A percentile compares a stretch with the other conserved stretches of the same genome.
Evolutionary conservation across 2,888 invertebrate genomes (phyloP).

Genomic region (Laspeyria flexula): DNA sequence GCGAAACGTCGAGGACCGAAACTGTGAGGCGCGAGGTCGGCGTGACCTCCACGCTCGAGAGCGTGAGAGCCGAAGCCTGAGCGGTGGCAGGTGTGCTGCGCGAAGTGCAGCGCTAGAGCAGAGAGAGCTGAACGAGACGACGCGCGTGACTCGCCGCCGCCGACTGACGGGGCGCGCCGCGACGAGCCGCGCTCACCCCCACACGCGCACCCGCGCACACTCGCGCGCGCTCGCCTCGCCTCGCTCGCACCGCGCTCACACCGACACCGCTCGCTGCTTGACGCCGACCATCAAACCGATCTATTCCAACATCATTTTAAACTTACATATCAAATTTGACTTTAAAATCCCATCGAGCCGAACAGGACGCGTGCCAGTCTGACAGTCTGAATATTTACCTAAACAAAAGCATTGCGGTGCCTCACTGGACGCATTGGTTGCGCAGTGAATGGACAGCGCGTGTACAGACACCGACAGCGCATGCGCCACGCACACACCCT

Average conservation of each 20-base stretch:
- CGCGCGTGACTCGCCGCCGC: slow-evolving; percentile 84
- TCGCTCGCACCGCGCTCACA: slow-evolving; percentile 35
- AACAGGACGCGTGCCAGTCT: slow-evolving; percentile 63
- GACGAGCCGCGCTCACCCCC: slow-evolving; percentile 73
- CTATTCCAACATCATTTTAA: slow-evolving; percentile 77
- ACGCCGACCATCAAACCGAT: slow-evolving; percentile 53
- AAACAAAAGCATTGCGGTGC: slow-evolving; percentile 59
- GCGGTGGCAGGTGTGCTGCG: slow-evolving; percentile 71
- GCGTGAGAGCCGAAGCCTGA: slow-evolving; percentile 79
- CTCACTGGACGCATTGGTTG: slow-evolving; percentile 69
- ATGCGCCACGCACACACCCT: slow-evolving; percentile 77
- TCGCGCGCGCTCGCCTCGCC: slow-evolving; percentile 58
- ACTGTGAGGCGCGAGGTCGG: slow-evolving; percentile 64
- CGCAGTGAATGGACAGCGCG: slow-evolving; percentile 79
- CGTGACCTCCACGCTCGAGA: slow-evolving; percentile 79
- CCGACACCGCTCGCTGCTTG: slow-evolving; percentile 24
- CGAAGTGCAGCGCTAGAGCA: slow-evolving; percentile 64
- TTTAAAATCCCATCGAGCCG: slow-evolving; percentile 76
- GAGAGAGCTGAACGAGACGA: slow-evolving; percentile 75
- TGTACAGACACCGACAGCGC: slow-evolving; percentile 70
- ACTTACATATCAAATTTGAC: slow-evolving; percentile 81
- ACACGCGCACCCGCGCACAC: slow-evolving; percentile 78
- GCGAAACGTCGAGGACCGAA: slow-evolving; percentile 68
- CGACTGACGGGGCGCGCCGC: slow-evolving; percentile 84
- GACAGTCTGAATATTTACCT: slow-evolving; percentile 72